These are phyloP conservation scores for Aquatica leii DNA, from an alignment of 2,888 invertebrate species.

Conservation along the genomic window DNA sequence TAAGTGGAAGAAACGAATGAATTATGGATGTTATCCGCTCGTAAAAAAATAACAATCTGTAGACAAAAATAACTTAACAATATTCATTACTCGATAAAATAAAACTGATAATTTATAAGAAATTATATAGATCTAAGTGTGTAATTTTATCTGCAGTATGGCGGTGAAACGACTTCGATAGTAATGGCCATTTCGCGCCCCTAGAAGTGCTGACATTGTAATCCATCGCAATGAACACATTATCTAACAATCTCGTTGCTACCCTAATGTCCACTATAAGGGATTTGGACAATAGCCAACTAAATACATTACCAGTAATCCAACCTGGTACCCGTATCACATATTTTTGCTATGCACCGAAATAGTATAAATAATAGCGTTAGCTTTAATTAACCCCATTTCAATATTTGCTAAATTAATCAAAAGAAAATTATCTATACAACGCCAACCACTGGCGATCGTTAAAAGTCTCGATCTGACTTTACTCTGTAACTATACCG, in stretches of 20 bases:
- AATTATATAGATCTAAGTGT: slow-evolving; percentile 9
- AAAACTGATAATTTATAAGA: too few species aligned
- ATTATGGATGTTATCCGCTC: slow-evolving; percentile 25
- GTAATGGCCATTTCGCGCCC: slow-evolving; percentile 35
- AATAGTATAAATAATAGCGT: slow-evolving; percentile 7
- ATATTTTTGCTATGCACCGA: slow-evolving; percentile 11
- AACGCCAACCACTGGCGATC: slow-evolving; percentile 27
- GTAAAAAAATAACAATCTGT: slow-evolving; percentile 4
- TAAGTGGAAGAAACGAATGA: slow-evolving; percentile 32
- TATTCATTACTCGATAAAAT: too few species aligned
- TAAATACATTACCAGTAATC: slow-evolving; percentile 36
- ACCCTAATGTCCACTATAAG: slow-evolving; percentile 37
- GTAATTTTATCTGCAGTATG: slow-evolving; percentile 26
- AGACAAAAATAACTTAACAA: not conserved
- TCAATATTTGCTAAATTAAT: not conserved
- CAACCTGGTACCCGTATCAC: slow-evolving; percentile 40
- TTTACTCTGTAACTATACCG: slow-evolving; percentile 52
- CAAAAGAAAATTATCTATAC: slow-evolving; percentile 2
- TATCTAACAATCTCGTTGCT: slow-evolving; percentile 38
- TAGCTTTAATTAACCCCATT: not conserved
- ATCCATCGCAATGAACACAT: slow-evolving; percentile 39
- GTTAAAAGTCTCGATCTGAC: slow-evolving; percentile 39
- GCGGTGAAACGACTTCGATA: slow-evolving; percentile 22
- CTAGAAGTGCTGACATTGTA: slow-evolving; percentile 37
- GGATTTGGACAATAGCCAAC: slow-evolving; percentile 43